These are phyloP conservation scores for Recurvirostra avosetta DNA, from an alignment of 2,113 vertebrate genomes.

Conservation along the genomic window DNA sequence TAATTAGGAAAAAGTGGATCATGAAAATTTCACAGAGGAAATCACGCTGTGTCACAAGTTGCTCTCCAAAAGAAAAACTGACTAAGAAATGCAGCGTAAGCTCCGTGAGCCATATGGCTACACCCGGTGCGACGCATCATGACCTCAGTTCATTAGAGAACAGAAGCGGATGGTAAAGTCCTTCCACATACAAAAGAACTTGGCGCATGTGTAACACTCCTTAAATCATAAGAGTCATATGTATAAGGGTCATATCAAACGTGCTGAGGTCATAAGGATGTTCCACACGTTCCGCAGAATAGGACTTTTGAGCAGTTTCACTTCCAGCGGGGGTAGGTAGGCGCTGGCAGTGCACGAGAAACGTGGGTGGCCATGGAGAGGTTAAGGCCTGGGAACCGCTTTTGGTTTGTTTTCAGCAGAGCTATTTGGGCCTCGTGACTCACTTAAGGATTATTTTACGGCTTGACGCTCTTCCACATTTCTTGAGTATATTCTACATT, in stretches of 20 bases:
- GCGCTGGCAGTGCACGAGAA: rapidly evolving
- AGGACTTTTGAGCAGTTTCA: not conserved
- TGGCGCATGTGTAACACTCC: not conserved
- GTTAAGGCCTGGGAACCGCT: not conserved
- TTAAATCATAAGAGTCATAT: not conserved
- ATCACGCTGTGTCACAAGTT: not conserved
- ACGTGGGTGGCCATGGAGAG: not conserved
- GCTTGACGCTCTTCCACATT: not conserved
- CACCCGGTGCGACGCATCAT: rapidly evolving
- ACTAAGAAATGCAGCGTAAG: not conserved
- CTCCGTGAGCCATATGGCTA: not conserved
- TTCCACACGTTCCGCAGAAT: not conserved
- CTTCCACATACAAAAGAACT: not conserved
- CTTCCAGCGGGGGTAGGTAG: not conserved
- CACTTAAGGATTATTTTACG: not conserved
- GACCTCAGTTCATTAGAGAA: not conserved
- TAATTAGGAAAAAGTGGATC: not conserved
- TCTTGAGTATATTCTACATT: constrained; percentile 13
- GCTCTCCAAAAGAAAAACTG: not conserved
- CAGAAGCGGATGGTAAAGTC: not conserved
- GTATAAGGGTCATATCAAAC: not conserved
- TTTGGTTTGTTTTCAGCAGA: not conserved
- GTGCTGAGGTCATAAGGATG: not conserved
- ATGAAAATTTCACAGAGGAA: not conserved
- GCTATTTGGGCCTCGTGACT: not conserved